Evolutionary conservation across 2,888 invertebrate genomes (phyloP).

Genomic region (Macrophya alboannulata): DNA sequence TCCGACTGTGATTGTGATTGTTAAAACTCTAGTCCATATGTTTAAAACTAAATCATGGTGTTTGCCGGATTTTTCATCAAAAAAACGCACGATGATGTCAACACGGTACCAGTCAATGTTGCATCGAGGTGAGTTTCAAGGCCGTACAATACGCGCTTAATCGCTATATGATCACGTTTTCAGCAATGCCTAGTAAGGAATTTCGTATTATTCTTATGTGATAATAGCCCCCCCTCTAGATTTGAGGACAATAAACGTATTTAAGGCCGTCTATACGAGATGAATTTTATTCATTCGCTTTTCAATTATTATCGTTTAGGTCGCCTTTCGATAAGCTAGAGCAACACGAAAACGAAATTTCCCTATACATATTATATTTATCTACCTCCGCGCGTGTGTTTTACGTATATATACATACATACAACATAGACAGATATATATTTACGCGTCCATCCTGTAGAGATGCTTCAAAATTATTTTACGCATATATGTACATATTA

Average conservation of each 20-base stretch:
- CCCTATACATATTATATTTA: background rate
- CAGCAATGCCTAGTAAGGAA: background rate
- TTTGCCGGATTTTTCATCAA: constrained; percentile 74
- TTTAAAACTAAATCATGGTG: constrained; percentile 70
- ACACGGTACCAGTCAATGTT: constrained; percentile 66
- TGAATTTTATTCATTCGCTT: background rate
- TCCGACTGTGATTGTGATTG: constrained; percentile 15
- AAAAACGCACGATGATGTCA: constrained; percentile 68
- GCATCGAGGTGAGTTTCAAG: constrained; percentile 72
- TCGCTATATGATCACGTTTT: constrained; percentile 19
- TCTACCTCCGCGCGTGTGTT: background rate
- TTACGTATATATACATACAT: background rate
- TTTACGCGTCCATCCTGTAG: background rate
- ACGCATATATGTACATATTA: too few relatives aligned
- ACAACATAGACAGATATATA: too few relatives aligned
- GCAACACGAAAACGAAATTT: background rate
- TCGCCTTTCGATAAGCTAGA: background rate
- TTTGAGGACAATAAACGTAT: background rate
- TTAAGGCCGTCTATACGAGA: background rate
- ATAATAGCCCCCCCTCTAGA: too few relatives aligned
- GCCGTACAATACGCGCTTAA: constrained; percentile 44
- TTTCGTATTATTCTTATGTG: too few relatives aligned
- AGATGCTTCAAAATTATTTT: constrained; percentile 11
- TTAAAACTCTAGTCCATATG: constrained; percentile 57
- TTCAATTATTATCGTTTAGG: background rate